A percentile compares a stretch with the other conserved stretches of the same genome.
These are phyloP conservation scores for Hystrix cristata DNA, from an alignment of 2,113 vertebrate genomes.

Conservation along the genomic window DNA sequence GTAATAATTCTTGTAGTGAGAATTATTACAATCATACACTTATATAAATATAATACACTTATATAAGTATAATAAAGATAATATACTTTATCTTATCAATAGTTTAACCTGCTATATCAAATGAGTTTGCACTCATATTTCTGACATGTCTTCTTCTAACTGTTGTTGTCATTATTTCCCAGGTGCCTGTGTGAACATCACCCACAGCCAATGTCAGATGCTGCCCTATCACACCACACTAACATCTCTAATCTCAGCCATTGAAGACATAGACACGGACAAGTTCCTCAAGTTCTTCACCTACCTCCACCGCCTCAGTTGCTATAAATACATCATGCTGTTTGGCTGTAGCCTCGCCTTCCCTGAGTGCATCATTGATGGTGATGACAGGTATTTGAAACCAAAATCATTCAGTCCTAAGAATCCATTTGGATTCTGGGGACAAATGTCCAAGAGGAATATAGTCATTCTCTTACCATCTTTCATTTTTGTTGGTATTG, in stretches of 20 bases:
- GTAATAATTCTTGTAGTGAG: neutral
- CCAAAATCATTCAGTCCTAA: slow-evolving; percentile 70
- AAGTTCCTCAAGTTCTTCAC: slow-evolving; percentile 98
- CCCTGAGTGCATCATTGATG: slow-evolving; percentile 92
- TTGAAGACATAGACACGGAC: slow-evolving; percentile 93
- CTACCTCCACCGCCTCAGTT: slow-evolving; percentile 95
- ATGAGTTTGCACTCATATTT: neutral
- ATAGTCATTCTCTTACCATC: neutral
- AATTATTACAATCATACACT: too few species aligned
- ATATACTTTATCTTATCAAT: neutral
- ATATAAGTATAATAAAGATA: too few species aligned
- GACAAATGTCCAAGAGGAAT: slow-evolving; percentile 72
- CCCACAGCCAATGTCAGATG: slow-evolving; percentile 94
- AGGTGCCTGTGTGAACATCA: slow-evolving; percentile 92
- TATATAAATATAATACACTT: too few species aligned
- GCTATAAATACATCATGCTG: slow-evolving; percentile 98
- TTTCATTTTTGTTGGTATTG: slow-evolving; percentile 55
- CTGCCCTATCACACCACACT: slow-evolving; percentile 93
- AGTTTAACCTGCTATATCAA: neutral
- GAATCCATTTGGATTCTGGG: slow-evolving; percentile 38
- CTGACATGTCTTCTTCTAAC: slow-evolving; percentile 70
- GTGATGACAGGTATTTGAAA: slow-evolving; percentile 90
- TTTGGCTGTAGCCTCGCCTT: slow-evolving; percentile 97
- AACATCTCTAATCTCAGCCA: slow-evolving; percentile 89
- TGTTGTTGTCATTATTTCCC: slow-evolving; percentile 80